Evolutionary conservation across 2,797 vertebrate genomes (phyloP).

Genomic region (Morelia viridis): DNA sequence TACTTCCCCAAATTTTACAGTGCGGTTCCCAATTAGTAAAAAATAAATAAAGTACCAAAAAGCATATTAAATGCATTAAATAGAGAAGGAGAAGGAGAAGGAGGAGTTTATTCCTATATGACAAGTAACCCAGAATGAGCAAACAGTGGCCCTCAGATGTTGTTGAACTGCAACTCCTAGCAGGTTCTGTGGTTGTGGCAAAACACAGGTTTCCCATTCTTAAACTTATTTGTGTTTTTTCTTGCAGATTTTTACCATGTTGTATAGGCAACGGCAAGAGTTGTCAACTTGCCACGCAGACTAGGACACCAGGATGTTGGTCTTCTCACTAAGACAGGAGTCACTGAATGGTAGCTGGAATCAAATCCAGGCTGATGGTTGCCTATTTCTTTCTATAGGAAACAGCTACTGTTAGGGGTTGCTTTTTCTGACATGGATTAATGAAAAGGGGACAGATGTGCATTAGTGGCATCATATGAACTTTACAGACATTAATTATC

Average conservation of each 20-base stretch:
- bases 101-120: too few species aligned
- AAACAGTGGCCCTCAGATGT: too few species aligned
- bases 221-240: background rate
- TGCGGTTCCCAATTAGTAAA: background rate
- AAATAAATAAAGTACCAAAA: background rate
- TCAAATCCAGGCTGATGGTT: background rate
- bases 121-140: too few species aligned
- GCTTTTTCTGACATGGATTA: background rate
- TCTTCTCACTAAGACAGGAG: background rate
- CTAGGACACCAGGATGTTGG: background rate
- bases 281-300: background rate
- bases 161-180: too few species aligned
- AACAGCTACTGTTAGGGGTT: background rate
- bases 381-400: background rate
- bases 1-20: background rate
- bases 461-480: background rate
- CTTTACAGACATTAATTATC: background rate
- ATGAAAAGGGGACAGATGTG: background rate
- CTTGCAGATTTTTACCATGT: background rate
- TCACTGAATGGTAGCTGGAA: background rate
- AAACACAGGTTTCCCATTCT: background rate
- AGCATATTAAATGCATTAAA: background rate
- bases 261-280: background rate
- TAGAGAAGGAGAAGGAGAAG: too few species aligned
- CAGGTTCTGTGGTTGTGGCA: too few species aligned